Conservation (phyloP, 2,888 invertebrate species). For the Pilophorus perplexus region DNA sequence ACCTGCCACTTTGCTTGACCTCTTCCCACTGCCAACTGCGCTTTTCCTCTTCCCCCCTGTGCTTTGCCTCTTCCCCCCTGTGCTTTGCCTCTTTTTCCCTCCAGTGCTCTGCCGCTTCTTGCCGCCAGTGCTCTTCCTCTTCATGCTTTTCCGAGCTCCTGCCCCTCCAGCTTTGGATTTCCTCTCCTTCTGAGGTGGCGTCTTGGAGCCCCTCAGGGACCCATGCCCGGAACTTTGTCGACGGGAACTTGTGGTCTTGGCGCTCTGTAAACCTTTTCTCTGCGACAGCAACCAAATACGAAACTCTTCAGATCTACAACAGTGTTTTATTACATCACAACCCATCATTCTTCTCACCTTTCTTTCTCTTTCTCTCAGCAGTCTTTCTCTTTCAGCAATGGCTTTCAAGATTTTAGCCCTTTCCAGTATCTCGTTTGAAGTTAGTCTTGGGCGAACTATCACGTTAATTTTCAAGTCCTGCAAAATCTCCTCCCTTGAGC, state of each 20-base stretch:
- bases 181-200: not conserved
- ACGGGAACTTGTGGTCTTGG: too few species aligned
- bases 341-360: too few species aligned
- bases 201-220: not conserved
- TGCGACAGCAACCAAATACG: too few species aligned
- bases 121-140: not conserved
- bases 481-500: too few species aligned
- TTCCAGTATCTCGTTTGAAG: conserved; percentile 7
- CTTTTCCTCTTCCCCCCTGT: conserved; percentile 7
- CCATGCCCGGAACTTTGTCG: not conserved
- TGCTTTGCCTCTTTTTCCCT: too few species aligned
- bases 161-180: not conserved
- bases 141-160: conserved; percentile 3
- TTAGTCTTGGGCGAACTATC: conserved; percentile 30
- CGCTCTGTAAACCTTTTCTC: too few species aligned
- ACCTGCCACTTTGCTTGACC: too few species aligned
- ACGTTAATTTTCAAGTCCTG: conserved; percentile 40
- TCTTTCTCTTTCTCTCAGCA: conserved; percentile 10
- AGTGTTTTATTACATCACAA: too few species aligned
- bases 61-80: conserved; percentile 4
- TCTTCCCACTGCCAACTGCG: conserved; percentile 13
- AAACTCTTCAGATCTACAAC: too few species aligned
- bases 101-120: conserved; percentile 3
- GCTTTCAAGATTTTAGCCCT: conserved; percentile 16
- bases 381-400: conserved; percentile 17